Evolutionary conservation across 2,888 invertebrate species (phyloP), one percentile per base, ranked within the genome.

Genomic region (Scelioninae gen. 1): DNA sequence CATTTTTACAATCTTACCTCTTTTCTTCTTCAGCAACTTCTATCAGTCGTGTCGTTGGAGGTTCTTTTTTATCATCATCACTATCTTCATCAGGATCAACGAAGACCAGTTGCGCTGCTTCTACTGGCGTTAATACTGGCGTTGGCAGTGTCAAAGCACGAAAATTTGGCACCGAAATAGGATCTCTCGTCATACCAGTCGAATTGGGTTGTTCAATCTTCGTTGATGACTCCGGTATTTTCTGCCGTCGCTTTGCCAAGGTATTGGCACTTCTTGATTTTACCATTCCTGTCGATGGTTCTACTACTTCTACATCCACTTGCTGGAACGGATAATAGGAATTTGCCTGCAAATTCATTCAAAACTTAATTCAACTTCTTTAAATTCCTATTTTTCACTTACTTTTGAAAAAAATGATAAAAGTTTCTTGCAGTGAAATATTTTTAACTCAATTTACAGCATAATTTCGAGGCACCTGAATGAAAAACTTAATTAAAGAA

Each of bases 91-190:
- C 95, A 0, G 95, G 95, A 88, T 95, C 95, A 47, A 96, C 92
- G 89, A 95, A 96, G 0, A 96, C 96, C 10, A 96, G 93, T 86
- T 95, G 93, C 0, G 95, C 93, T 3, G 95, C 95, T 90, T 95
- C 95, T 11, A 95, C 94, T 0, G 96, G 95, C 0, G 95, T 95
- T 58, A 95, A 92, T 16, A 94, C 94, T 8, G 95, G 95, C 2
- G 95, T 95, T 38, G 95, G 95, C 45, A 95, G 92, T 4, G 94
- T 93, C 86, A 95, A 93, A 72, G 94, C 94, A 5, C 94, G 94
- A 90, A 96, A 96, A 91, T 96, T 96, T 85, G 96, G 96, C 87
- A 96, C 96, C 4, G 96, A 96, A 58, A 95, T 94, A 0, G 95
- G 95, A 87, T 96, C 96, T 65, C 95, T 93, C 0, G 95, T 93